Percentiles rank a stretch among this genome's conserved stretches.
Evolutionary conservation across 2,113 vertebrate species (phyloP).

Genomic region (Marmota monax): DNA sequence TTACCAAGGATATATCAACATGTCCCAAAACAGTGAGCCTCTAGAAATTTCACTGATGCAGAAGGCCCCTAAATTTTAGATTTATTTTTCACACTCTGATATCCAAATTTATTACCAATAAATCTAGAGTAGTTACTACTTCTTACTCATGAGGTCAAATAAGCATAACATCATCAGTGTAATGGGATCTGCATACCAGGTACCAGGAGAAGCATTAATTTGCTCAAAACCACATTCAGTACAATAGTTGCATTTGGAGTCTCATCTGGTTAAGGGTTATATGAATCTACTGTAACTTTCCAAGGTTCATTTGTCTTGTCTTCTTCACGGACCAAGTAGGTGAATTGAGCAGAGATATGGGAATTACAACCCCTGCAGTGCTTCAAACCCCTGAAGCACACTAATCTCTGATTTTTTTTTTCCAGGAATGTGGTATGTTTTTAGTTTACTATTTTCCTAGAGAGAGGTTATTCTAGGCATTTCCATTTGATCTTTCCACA

Average conservation of each 20-base stretch:
- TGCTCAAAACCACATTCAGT: background rate
- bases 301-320: background rate
- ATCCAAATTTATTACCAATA: background rate
- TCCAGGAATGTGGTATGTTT: background rate
- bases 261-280: background rate
- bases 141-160: background rate
- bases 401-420: background rate
- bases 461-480: background rate
- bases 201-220: background rate
- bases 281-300: background rate
- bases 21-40: background rate
- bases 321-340: background rate
- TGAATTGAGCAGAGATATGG: background rate
- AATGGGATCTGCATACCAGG: background rate
- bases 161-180: background rate
- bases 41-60: background rate
- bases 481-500: background rate
- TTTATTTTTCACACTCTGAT: background rate
- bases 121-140: background rate
- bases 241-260: background rate
- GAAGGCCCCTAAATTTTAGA: background rate
- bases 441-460: background rate
- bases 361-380: background rate
- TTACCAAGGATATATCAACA: background rate
- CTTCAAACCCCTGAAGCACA: background rate